Base-by-base conservation (phyloP, 2,113 vertebrate species). In the Tursiops truncatus region DNA sequence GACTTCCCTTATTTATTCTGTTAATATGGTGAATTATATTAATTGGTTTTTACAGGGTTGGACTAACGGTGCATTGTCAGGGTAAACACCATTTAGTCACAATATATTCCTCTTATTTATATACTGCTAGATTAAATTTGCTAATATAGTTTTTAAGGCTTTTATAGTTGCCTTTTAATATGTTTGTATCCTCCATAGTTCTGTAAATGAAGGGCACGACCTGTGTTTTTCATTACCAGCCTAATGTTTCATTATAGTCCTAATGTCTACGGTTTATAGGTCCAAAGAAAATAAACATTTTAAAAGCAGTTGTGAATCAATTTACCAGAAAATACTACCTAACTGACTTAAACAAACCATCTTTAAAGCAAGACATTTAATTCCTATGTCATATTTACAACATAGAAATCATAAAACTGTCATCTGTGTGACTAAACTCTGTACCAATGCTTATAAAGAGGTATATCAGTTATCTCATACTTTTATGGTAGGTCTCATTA, bases 361-460 rank as follows among this genome's bases (percentile, higher is more conserved):
- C 88, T 74, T 44, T 90, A 60, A 67, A 56, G 68, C n/a, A 68
- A 73, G 83, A 36, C 13, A 68, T 79, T 89, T 94, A 97, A 73
- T 26, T 60, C 41, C n/a, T 67, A 4, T 18, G 56, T 41, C 81
- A 25, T 76, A 73, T 93, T 95, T 86, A 86, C 11, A 47, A 71
- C 9, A 83, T 12, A 77, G 2, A 47, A 91, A 68, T 63, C 68
- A 96, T 91, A 89, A 96, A 93, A 63, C 18, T 76, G 41, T 67
- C 86, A 70, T 79, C 13, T 68, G 31, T 95, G 21, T 58, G 58
- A 91, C 26, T 81, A 62, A 91, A 94, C 58, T 80, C 82, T 82
- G 77, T n/a, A 82, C 62, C 53, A 33, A 8, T 36, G 31, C 56
- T 74, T 89, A 84, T 81, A 70, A 94, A 92, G 71, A 83, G 62